Conservation (phyloP, 2,797 vertebrate genomes). For the Siniperca obscura region DNA sequence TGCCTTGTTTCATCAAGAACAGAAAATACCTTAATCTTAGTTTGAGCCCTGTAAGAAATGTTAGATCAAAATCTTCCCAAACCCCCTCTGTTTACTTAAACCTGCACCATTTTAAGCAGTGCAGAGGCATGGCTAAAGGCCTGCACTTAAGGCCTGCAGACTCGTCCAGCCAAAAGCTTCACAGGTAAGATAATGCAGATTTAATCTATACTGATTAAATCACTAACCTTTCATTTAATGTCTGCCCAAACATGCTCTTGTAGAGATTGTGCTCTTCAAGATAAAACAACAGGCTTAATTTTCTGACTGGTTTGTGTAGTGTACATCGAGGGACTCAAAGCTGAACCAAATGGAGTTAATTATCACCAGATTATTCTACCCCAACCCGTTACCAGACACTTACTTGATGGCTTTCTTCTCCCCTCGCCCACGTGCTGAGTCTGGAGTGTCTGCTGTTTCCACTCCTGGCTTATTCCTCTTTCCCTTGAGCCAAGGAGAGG, state of each 20-base stretch:
- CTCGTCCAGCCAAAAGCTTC: slow-evolving; percentile 57
- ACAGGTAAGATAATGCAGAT: slow-evolving; percentile 70
- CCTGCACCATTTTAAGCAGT: slow-evolving; percentile 41
- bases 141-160: slow-evolving; percentile 57
- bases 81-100: slow-evolving; percentile 41
- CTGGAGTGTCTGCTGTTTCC: slow-evolving; percentile 86
- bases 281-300: slow-evolving; percentile 52
- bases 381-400: slow-evolving; percentile 78
- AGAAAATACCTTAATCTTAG: slow-evolving; percentile 64
- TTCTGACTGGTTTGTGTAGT: slow-evolving; percentile 46
- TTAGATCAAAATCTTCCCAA: slow-evolving; percentile 52
- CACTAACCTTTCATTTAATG: slow-evolving; percentile 64
- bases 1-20: slow-evolving; percentile 53
- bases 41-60: slow-evolving; percentile 72
- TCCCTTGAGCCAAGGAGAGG: slow-evolving; percentile 78
- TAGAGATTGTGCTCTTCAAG: slow-evolving; percentile 41
- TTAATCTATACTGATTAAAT: slow-evolving; percentile 71
- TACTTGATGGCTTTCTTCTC: slow-evolving; percentile 92
- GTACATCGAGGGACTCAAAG: slow-evolving; percentile 42
- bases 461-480: slow-evolving; percentile 88
- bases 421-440: slow-evolving; percentile 86
- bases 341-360: slow-evolving; percentile 63
- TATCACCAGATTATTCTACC: slow-evolving; percentile 72
- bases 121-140: slow-evolving; percentile 46
- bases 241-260: slow-evolving; percentile 49